Percentiles rank a stretch among this genome's conserved stretches.
These are phyloP conservation scores for Sinocyclocheilus rhinocerous DNA, from an alignment of 2,113 vertebrate genomes.

Conservation along the genomic window DNA sequence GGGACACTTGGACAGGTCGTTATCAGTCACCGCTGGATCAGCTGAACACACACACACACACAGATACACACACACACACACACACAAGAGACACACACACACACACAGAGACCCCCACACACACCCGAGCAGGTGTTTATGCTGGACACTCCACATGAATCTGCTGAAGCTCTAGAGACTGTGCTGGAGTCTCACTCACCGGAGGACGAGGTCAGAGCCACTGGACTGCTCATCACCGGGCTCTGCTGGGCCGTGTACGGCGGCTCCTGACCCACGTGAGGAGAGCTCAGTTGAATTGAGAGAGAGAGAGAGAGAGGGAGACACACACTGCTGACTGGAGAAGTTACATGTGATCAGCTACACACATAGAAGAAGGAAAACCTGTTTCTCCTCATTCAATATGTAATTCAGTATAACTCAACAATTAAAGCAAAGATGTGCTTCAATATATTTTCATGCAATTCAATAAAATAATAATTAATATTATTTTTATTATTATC, in stretches of 20 bases:
- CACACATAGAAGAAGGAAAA: too few relatives aligned
- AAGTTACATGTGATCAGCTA: too few relatives aligned
- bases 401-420: too few relatives aligned
- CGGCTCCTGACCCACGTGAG: constrained; percentile 70
- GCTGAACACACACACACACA: constrained; percentile 58
- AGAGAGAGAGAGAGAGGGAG: constrained; percentile 4
- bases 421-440: too few relatives aligned
- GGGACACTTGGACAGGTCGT: constrained; percentile 78
- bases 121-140: too few relatives aligned
- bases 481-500: too few relatives aligned
- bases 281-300: constrained; percentile 76
- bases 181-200: neutral
- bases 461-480: too few relatives aligned
- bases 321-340: too few relatives aligned
- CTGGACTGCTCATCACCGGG: constrained; percentile 68
- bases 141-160: neutral
- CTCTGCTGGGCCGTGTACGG: constrained; percentile 65
- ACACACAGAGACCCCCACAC: neutral
- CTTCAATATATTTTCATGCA: too few relatives aligned
- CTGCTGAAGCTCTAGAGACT: neutral
- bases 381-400: too few relatives aligned
- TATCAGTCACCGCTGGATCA: constrained; percentile 57
- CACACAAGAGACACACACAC: neutral
- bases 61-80: constrained; percentile 4
- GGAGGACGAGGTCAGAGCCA: constrained; percentile 53